Conservation (phyloP, 2,113 vertebrate species). For the Callaeas wilsoni region DNA sequence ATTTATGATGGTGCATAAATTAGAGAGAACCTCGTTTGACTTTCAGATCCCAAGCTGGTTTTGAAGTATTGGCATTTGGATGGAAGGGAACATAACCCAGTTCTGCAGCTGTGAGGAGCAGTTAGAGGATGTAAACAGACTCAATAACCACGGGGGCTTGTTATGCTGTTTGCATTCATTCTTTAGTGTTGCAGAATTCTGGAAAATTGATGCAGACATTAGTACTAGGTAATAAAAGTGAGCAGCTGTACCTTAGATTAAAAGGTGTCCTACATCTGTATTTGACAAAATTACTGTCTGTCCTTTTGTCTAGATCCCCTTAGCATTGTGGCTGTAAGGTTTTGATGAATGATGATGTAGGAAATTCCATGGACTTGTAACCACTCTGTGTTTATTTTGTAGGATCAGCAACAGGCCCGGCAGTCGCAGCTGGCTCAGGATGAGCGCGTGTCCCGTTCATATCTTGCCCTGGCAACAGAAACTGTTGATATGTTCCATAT, state of each 20-base stretch:
- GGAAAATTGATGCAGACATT: background rate
- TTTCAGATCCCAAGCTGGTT: background rate
- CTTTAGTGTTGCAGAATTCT: background rate
- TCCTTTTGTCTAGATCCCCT: background rate
- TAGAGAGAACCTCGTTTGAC: background rate
- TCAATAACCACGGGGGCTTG: background rate
- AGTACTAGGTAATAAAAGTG: background rate
- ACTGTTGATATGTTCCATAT: constrained; percentile 99
- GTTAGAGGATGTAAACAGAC: background rate
- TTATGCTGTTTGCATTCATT: background rate
- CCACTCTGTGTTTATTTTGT: background rate
- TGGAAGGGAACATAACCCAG: background rate
- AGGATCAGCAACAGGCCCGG: constrained; percentile 98
- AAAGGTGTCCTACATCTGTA: background rate
- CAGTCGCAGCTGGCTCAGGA: constrained; percentile 97
- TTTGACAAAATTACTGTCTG: background rate
- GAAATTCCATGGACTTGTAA: background rate
- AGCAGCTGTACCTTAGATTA: background rate
- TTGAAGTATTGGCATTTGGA: background rate
- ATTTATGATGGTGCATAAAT: background rate
- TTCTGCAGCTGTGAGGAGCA: constrained; percentile 1
- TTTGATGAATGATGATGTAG: background rate
- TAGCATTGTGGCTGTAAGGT: background rate
- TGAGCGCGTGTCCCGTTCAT: constrained; percentile 94
- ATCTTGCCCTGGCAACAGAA: constrained; percentile 94